Percentiles rank a stretch among this genome's conserved stretches.
Conservation (phyloP, 2,888 invertebrate genomes). For the Platycheirus albimanus region DNA sequence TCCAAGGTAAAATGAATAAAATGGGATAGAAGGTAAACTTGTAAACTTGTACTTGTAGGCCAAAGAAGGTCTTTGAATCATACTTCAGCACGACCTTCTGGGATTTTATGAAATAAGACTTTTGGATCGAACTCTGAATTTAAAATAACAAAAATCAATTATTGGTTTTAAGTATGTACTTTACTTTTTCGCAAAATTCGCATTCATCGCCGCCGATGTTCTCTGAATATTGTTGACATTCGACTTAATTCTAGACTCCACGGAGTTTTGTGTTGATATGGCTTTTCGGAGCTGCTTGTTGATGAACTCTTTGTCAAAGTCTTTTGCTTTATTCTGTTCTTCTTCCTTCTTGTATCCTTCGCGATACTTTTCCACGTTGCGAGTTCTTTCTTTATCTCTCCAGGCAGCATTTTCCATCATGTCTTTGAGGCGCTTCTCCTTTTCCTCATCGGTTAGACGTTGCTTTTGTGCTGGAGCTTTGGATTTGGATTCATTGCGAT, state of each 20-base stretch:
- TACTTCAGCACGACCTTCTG: too few species aligned
- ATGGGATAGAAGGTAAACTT: too few species aligned
- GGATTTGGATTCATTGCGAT: conserved; percentile 26
- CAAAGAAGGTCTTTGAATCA: too few species aligned
- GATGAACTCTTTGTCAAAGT: conserved; percentile 84
- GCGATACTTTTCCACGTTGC: conserved; percentile 86
- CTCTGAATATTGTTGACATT: conserved; percentile 96
- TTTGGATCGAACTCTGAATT: too few species aligned
- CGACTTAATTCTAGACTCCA: conserved; percentile 92
- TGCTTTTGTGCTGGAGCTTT: conserved; percentile 74
- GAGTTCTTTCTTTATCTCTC: conserved; percentile 87
- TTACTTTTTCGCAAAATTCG: conserved; percentile 90
- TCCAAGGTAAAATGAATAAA: too few species aligned
- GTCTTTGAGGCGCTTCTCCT: conserved; percentile 87
- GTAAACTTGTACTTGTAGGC: too few species aligned
- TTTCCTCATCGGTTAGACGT: conserved; percentile 85
- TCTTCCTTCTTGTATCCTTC: conserved; percentile 84
- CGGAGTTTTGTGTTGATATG: conserved; percentile 86
- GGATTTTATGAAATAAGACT: too few species aligned
- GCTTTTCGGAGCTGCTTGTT: conserved; percentile 82
- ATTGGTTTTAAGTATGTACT: neutral
- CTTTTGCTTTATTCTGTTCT: conserved; percentile 81
- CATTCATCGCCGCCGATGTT: conserved; percentile 90
- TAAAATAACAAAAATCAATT: too few species aligned
- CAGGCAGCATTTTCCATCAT: conserved; percentile 92